These are phyloP conservation scores for Bellardia bayeri DNA, from an alignment of 2,888 invertebrate genomes.

Conservation along the genomic window DNA sequence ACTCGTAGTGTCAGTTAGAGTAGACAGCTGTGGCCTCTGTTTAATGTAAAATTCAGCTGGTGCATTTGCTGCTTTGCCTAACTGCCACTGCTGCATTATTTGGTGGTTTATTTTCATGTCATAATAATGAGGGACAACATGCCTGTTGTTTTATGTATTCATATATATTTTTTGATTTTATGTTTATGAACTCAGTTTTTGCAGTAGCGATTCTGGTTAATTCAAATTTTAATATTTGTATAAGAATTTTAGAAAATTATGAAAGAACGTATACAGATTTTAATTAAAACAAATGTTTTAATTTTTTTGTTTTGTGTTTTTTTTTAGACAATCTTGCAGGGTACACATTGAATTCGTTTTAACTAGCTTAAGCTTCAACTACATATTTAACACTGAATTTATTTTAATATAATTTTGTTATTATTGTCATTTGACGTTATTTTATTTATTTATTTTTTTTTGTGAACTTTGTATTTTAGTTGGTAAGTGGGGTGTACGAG, in stretches of 20 bases:
- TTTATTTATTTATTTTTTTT: conserved; percentile 13
- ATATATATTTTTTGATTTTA: conserved; percentile 22
- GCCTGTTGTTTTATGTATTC: conserved; percentile 13
- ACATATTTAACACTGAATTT: not conserved
- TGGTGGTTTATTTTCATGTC: conserved; percentile 56
- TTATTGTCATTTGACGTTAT: conserved; percentile 4
- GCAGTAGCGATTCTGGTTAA: not conserved
- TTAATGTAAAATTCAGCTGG: conserved; percentile 64
- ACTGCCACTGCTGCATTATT: conserved; percentile 22
- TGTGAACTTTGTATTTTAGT: conserved; percentile 28
- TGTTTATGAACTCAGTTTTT: conserved; percentile 25
- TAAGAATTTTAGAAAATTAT: not conserved
- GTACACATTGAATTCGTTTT: not conserved
- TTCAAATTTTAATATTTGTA: too few species aligned
- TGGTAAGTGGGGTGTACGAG: not conserved
- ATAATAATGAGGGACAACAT: conserved; percentile 68
- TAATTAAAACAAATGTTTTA: not conserved
- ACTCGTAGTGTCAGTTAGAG: conserved; percentile 65
- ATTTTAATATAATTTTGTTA: conserved; percentile 31
- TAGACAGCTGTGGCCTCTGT: conserved; percentile 73
- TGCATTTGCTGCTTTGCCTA: conserved; percentile 7
- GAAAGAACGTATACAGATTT: not conserved
- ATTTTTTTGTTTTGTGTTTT: not conserved
- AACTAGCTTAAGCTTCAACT: not conserved
- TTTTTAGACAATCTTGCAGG: not conserved